phyloP scores from a whole-genome alignment of 2,797 vertebrate species.

The Hypotaenidia okinawae region DNA sequence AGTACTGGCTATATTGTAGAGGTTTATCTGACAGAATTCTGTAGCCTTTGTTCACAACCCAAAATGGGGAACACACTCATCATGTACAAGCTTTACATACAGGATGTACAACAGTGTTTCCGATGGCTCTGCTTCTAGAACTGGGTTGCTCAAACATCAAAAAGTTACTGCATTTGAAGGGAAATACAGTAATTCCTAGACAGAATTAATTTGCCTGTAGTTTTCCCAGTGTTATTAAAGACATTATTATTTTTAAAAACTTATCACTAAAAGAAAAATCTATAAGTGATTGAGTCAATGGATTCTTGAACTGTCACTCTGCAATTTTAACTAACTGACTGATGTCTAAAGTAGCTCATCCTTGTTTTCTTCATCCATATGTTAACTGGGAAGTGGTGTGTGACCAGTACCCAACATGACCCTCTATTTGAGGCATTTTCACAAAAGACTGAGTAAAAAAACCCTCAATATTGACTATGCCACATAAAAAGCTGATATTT shows the following conservation, averaged over 20 bases:
- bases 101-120: background rate
- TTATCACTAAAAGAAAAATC: background rate
- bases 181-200: background rate
- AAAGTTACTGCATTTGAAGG: background rate
- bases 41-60: background rate
- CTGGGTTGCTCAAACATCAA: background rate
- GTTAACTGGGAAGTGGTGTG: background rate
- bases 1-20: background rate
- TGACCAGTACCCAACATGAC: background rate
- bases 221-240: background rate
- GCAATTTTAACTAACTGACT: background rate
- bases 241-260: background rate
- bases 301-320: background rate
- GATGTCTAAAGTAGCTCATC: background rate
- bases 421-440: background rate
- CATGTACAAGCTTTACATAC: accelerated
- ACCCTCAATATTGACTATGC: background rate
- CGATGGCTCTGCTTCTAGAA: background rate
- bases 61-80: background rate
- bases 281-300: background rate
- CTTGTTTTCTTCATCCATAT: background rate
- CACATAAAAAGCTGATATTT: background rate
- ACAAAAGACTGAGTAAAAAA: background rate
- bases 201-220: background rate
- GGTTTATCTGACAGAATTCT: background rate